Conservation (phyloP, 2,888 invertebrate genomes). For the Conus canariensis region DNA sequence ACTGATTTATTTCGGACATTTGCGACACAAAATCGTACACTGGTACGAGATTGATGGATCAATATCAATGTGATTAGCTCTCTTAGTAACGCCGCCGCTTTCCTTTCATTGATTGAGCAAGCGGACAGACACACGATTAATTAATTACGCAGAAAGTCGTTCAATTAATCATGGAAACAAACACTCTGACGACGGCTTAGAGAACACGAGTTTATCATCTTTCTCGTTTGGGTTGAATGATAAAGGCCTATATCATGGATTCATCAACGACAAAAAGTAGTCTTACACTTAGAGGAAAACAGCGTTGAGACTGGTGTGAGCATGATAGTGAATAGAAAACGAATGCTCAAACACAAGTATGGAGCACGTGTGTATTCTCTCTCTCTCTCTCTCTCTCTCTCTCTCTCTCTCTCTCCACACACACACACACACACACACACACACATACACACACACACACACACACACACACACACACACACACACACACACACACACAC, state of each 20-base stretch:
- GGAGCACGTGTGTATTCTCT: neutral
- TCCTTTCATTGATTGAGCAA: too few species aligned
- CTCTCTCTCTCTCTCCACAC: neutral
- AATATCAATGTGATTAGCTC: neutral
- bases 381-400: constrained; percentile 13
- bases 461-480: neutral
- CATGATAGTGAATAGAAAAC: too few species aligned
- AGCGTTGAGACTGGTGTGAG: too few species aligned
- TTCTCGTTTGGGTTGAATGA: too few species aligned
- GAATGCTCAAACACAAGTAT: too few species aligned
- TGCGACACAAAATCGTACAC: neutral
- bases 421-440: neutral
- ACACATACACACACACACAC: neutral
- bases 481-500: constrained; percentile 18
- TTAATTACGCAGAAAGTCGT: too few species aligned
- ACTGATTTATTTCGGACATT: constrained; percentile 1
- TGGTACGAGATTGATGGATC: neutral
- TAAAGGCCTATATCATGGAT: neutral
- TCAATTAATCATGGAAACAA: too few species aligned
- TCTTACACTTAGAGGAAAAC: too few species aligned
- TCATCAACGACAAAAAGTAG: neutral
- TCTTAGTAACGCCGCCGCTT: neutral
- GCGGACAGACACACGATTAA: neutral
- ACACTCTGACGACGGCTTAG: too few species aligned
- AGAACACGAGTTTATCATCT: neutral